phyloP scores from a whole-genome alignment of 2,797 vertebrate genomes.

The Orientallactaga sibirica region DNA sequence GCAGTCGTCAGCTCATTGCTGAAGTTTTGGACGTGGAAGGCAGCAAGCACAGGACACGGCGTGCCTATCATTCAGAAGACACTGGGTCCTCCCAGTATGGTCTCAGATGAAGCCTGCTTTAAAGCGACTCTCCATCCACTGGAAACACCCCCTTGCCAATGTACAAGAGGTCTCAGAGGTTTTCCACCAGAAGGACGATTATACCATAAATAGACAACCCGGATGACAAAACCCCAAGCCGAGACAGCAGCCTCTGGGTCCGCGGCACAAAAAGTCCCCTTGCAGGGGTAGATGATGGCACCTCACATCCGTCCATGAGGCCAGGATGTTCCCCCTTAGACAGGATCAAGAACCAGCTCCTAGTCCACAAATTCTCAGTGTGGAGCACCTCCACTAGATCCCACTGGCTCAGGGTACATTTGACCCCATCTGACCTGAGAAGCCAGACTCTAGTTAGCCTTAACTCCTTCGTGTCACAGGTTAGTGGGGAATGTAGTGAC shows the following conservation, averaged over 20 bases:
- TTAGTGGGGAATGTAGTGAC: background rate
- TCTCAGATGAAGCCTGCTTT: background rate
- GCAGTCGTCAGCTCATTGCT: background rate
- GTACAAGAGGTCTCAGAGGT: background rate
- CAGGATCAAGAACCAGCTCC: background rate
- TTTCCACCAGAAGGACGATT: background rate
- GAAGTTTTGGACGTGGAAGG: background rate
- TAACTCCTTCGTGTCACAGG: background rate
- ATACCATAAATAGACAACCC: background rate
- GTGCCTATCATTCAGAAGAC: background rate
- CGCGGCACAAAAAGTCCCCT: fast-evolving
- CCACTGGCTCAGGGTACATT: background rate
- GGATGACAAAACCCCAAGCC: background rate
- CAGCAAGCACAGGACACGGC: background rate
- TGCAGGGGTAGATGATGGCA: too few relatives aligned
- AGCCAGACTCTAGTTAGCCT: background rate
- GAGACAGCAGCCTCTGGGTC: background rate
- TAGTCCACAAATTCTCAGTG: background rate
- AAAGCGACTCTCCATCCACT: background rate
- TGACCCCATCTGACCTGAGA: background rate
- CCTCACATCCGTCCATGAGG: background rate
- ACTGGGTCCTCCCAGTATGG: background rate
- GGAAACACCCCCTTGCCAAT: background rate
- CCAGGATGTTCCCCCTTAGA: too few relatives aligned
- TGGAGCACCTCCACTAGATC: fast-evolving